Conservation (phyloP, 1,140 invertebrate genomes). For the Pomacea maculata region DNA sequence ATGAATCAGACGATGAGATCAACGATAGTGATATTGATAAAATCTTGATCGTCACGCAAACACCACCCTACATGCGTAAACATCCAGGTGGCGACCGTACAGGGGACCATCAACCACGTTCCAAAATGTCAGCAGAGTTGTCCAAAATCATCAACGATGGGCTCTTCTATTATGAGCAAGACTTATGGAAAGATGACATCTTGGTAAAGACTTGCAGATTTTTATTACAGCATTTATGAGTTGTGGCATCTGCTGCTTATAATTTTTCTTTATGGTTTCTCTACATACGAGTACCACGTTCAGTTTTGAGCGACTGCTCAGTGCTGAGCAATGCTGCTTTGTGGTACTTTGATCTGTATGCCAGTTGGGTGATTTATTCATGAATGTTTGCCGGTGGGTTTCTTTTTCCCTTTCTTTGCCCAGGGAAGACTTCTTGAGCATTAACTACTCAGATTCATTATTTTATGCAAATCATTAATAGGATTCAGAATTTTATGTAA, state of each 20-base stretch:
- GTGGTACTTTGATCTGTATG: no score
- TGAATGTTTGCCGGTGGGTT: background rate
- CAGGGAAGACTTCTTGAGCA: background rate
- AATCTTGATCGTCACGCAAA: constrained; percentile 94
- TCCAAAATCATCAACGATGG: constrained; percentile 95
- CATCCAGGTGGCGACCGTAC: constrained; percentile 64
- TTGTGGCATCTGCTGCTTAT: no score
- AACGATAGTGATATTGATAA: constrained; percentile 94
- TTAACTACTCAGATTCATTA: background rate
- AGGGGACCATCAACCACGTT: constrained; percentile 52
- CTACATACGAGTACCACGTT: no score
- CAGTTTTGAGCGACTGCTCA: no score
- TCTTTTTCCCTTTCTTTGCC: background rate
- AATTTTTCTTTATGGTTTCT: no score
- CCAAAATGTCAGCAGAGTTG: constrained; percentile 87
- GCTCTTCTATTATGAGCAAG: constrained; percentile 87
- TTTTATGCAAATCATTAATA: no score
- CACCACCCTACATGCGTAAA: constrained; percentile 61
- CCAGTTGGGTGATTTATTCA: no score
- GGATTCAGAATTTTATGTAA: no score
- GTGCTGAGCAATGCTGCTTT: no score
- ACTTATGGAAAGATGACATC: constrained; percentile 49
- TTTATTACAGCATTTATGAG: background rate
- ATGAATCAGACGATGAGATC: constrained; percentile 79
- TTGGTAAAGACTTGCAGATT: constrained; percentile 28